These are phyloP conservation scores for Epizoanthus ramosus DNA, from an alignment of 92 coral and sea anemone genomes.

Conservation along the genomic window DNA sequence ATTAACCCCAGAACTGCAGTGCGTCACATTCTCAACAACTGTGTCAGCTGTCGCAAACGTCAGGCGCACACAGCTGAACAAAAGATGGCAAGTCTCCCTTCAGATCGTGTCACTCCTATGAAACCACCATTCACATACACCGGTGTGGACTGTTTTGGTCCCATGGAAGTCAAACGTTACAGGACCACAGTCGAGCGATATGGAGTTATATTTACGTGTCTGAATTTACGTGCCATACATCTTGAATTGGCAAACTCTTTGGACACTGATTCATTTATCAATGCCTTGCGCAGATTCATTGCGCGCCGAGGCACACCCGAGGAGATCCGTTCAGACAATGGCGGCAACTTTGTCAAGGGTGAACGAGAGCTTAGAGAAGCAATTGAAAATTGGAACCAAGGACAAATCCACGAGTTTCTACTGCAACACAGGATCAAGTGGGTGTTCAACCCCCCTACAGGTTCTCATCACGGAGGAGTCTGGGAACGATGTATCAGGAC, in stretches of 20 bases:
- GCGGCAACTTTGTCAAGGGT: constrained; percentile 53
- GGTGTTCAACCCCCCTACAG: constrained; percentile 70
- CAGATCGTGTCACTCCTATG: constrained; percentile 47
- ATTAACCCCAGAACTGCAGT: constrained; percentile 47
- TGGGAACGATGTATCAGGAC: constrained; percentile 73
- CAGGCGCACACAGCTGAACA: constrained; percentile 60
- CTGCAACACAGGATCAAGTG: constrained; percentile 53
- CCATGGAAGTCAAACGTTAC: not conserved
- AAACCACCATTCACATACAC: constrained; percentile 57
- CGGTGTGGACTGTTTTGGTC: constrained; percentile 55
- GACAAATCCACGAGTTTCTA: constrained; percentile 50
- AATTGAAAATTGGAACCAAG: constrained; percentile 53
- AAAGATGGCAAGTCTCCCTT: constrained; percentile 68
- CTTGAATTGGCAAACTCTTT: constrained; percentile 53
- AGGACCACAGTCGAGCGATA: not conserved
- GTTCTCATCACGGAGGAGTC: constrained; percentile 68
- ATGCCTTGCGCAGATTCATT: constrained; percentile 43
- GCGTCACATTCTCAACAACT: constrained; percentile 27
- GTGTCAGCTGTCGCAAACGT: constrained; percentile 59
- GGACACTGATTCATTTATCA: constrained; percentile 57
- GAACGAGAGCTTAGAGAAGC: constrained; percentile 54
- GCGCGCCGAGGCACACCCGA: constrained; percentile 60
- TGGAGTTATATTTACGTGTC: not conserved
- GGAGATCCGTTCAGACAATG: constrained; percentile 66
- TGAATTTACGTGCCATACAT: constrained; percentile 1